Percentiles rank a stretch among this genome's conserved stretches.
These are phyloP conservation scores for Priocnemis perturbator DNA, from an alignment of 2,888 invertebrate genomes.

Conservation along the genomic window DNA sequence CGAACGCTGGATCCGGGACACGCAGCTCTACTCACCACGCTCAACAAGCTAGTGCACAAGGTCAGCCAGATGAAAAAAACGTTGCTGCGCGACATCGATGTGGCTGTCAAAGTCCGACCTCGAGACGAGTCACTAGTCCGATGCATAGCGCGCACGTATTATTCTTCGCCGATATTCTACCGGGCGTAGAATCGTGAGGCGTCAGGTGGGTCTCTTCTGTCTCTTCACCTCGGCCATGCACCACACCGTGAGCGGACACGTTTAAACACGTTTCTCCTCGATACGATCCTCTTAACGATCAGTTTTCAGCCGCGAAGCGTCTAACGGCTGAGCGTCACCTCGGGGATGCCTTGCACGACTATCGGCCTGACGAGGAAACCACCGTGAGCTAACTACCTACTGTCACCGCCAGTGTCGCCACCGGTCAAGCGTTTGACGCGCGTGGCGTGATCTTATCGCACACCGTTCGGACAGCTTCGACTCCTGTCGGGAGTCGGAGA, in stretches of 20 bases:
- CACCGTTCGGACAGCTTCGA: conserved; percentile 33
- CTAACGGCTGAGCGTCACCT: background rate
- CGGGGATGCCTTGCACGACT: background rate
- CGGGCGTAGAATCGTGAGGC: background rate
- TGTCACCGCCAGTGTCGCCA: conserved; percentile 13
- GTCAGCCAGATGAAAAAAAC: conserved; percentile 33
- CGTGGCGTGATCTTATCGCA: conserved; percentile 29
- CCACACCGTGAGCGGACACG: background rate
- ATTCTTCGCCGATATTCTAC: background rate
- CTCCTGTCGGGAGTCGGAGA: conserved; percentile 15
- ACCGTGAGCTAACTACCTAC: background rate
- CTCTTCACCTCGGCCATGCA: background rate
- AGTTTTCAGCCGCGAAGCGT: background rate
- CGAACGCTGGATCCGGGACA: background rate
- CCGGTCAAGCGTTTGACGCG: conserved; percentile 17
- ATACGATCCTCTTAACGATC: background rate
- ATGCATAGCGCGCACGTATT: conserved; percentile 12
- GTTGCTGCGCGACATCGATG: conserved; percentile 25
- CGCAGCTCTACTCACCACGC: conserved; percentile 37
- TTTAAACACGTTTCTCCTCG: background rate
- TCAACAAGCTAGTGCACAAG: conserved; percentile 24
- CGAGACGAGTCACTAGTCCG: conserved; percentile 32
- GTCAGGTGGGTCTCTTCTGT: background rate
- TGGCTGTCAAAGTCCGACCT: conserved; percentile 39
- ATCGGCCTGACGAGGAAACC: background rate